A percentile compares a stretch with the other conserved stretches of the same genome.
Evolutionary conservation across 92 coral and sea anemone species (phyloP).

Genomic region (Epizoanthus stellaris): DNA sequence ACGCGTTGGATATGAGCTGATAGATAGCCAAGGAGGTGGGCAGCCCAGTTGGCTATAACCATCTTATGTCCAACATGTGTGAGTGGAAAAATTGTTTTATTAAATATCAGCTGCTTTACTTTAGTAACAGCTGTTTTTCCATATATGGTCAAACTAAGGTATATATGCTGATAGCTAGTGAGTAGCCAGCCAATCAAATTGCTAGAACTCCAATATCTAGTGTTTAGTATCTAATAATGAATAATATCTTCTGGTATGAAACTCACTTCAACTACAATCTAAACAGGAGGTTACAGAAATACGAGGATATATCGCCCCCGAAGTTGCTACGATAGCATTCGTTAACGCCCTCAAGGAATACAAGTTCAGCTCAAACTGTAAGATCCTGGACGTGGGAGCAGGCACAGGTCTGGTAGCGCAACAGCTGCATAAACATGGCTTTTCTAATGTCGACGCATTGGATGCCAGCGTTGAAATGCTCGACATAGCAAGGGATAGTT

Average conservation of each 20-base stretch:
- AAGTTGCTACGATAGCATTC: neutral
- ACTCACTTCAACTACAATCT: neutral
- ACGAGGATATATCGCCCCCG: slow-evolving; percentile 37
- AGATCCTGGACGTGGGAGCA: slow-evolving; percentile 42
- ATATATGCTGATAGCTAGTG: neutral
- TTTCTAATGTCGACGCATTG: slow-evolving; percentile 38
- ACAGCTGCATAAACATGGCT: slow-evolving; percentile 21
- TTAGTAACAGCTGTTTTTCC: too few species aligned
- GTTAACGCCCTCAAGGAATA: slow-evolving; percentile 16
- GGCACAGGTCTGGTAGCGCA: slow-evolving; percentile 45
- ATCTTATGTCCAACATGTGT: too few species aligned
- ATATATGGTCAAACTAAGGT: too few species aligned
- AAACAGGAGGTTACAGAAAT: slow-evolving; percentile 25
- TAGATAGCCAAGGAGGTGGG: too few species aligned
- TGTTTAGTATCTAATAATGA: neutral
- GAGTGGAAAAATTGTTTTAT: too few species aligned
- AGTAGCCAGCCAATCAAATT: neutral
- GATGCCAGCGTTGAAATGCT: slow-evolving; percentile 46
- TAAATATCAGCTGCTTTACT: too few species aligned
- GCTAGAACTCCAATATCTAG: neutral
- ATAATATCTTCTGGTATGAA: neutral
- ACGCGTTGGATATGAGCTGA: too few species aligned
- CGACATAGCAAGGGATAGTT: slow-evolving; percentile 16
- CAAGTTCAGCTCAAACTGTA: neutral
- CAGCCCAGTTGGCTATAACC: too few species aligned